Percentiles rank a stretch among this genome's conserved stretches.
Evolutionary conservation across 2,888 invertebrate genomes (phyloP).

Genomic region (Tillus elongatus): DNA sequence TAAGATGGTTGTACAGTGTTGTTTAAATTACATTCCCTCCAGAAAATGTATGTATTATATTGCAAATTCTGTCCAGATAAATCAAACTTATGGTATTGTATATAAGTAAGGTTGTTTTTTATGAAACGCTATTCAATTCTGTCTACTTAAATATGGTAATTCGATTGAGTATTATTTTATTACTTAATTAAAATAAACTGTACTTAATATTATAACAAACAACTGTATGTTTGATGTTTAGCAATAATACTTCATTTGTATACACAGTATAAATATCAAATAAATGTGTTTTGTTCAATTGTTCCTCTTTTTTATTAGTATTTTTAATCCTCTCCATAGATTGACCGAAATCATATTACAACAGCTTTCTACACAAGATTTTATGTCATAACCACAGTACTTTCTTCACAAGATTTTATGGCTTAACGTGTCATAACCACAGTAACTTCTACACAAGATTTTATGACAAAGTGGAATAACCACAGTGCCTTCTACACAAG

Average conservation of each 20-base stretch:
- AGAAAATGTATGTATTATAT: slow-evolving; percentile 39
- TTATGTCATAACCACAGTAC: too few species aligned
- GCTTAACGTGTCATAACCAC: too few species aligned
- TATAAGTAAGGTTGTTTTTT: slow-evolving; percentile 40
- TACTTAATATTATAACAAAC: slow-evolving; percentile 41
- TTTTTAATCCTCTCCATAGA: too few species aligned
- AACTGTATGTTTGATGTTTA: slow-evolving; percentile 44
- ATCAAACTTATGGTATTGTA: slow-evolving; percentile 44
- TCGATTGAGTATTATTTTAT: slow-evolving; percentile 38
- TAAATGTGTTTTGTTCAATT: slow-evolving; percentile 42
- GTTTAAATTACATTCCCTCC: slow-evolving; percentile 41
- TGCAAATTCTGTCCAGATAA: slow-evolving; percentile 44
- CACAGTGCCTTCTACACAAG: too few species aligned
- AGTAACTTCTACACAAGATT: too few species aligned
- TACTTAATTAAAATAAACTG: slow-evolving; percentile 36
- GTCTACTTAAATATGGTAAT: slow-evolving; percentile 35
- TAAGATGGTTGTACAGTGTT: slow-evolving; percentile 18
- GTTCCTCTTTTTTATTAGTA: too few species aligned
- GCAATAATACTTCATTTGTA: slow-evolving; percentile 43
- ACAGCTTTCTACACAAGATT: too few species aligned
- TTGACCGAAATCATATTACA: too few species aligned
- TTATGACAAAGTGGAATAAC: too few species aligned
- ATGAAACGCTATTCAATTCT: slow-evolving; percentile 36
- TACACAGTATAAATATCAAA: slow-evolving; percentile 38
- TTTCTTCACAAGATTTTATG: too few species aligned